A percentile compares a stretch with the other conserved stretches of the same genome.
Conservation (phyloP, 1,140 invertebrate genomes). For the Polypedilum vanderplanki region DNA sequence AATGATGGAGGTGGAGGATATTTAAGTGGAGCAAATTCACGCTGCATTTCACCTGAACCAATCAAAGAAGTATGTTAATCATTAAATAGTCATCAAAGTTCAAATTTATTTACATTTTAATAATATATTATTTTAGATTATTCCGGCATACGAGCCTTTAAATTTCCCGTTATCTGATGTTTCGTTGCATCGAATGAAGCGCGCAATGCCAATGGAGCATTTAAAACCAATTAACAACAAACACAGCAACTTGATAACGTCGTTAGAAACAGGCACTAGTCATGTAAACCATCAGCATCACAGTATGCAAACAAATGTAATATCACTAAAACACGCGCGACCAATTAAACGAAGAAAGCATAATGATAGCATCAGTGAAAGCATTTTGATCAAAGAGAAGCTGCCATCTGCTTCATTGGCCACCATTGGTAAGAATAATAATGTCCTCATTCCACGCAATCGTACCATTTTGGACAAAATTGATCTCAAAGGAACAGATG, state of each 20-base stretch:
- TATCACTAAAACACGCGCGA: not conserved
- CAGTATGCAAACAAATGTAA: not conserved
- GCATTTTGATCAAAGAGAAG: slow-evolving; percentile 7
- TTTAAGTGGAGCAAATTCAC: not conserved
- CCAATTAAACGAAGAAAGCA: not conserved
- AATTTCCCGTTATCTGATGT: slow-evolving; percentile 56
- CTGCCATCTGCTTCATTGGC: slow-evolving; percentile 6
- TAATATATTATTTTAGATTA: slow-evolving; percentile 31
- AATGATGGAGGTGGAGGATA: not conserved
- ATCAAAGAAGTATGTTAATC: not conserved
- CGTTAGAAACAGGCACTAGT: not conserved
- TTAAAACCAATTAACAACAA: not conserved
- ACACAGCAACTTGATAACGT: not conserved
- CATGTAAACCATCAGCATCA: not conserved
- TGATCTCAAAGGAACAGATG: slow-evolving; percentile 10
- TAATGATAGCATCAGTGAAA: slow-evolving; percentile 17
- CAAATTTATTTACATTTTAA: not conserved
- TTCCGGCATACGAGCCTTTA: slow-evolving; percentile 53
- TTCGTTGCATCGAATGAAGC: not conserved
- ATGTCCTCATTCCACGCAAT: not conserved
- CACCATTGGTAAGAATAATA: slow-evolving; percentile 20
- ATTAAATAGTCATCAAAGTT: not conserved
- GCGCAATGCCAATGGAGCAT: not conserved
- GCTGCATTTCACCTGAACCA: not conserved
- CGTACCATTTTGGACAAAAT: not conserved